Base-by-base conservation (phyloP, 2,888 invertebrate species). In the Ganaspis brasiliensis region DNA sequence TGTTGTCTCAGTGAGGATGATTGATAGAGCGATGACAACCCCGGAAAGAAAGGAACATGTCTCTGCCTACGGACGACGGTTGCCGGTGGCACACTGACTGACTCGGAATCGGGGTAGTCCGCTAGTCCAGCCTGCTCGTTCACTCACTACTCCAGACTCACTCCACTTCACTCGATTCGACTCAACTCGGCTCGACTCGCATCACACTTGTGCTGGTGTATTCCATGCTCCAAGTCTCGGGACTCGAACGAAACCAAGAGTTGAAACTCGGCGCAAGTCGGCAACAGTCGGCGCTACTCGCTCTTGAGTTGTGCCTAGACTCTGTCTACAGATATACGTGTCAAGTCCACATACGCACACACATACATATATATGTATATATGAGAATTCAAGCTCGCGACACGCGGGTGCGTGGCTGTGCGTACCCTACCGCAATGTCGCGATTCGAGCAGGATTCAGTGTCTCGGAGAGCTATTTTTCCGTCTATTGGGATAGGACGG, bases 71-170 rank as follows among this genome's bases (percentile, higher is more conserved):
- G 83, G 77, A 80, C 83, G 81, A 81, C 84, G 88, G 86, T 87
- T 86, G 90, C 90, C 91, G 90, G 90, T 91, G 91, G 91, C 91
- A 91, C 91, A 91, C 91, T 91, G 91, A 91, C 91, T 91, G 91
- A 91, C 89, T 90, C 91, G 84, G 81, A 87, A 88, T 87, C 87
- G 86, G 89, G 87, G 85, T 88, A 88, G 88, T 86, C 89, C 89
- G 89, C 89, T 89, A 89, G 87, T 87, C 88, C 94, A 94, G 93
- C 88, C 90, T 40, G 31, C 73, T 84, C 85, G 83, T 86, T 84
- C 85, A 84, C 86, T 85, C 84, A 78, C 82, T 83, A 91, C 72
- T 77, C 76, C 80, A 79, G 77, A 76, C 75, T 74, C 73, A 56
- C 74, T 74, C 73, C 71, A 67, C 63, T 73, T 73, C 72, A 61